Percentiles rank a stretch among this genome's conserved stretches.
phyloP scores from a whole-genome alignment of 2,797 vertebrate species.

The Artibeus jamaicensis region DNA sequence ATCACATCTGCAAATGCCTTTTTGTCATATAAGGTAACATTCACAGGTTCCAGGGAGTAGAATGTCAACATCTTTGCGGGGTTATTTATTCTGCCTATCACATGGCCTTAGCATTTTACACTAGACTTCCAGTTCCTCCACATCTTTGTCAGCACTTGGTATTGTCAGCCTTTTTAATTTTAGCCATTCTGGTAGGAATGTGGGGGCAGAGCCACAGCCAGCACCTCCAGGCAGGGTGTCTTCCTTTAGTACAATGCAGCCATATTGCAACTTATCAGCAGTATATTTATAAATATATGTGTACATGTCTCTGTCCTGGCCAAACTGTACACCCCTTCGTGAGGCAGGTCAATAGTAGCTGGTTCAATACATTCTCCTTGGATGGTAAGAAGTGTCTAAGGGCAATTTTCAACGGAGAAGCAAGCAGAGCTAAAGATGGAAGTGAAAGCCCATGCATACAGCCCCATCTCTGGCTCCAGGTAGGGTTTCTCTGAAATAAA shows the following conservation, averaged over 20 bases:
- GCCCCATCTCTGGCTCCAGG: background rate
- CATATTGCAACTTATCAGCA: background rate
- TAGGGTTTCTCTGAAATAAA: constrained; percentile 26
- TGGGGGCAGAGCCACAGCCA: background rate
- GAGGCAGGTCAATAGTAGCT: background rate
- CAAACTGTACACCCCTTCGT: background rate
- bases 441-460: background rate
- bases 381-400: background rate
- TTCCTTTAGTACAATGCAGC: background rate
- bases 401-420: constrained; percentile 10
- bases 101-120: background rate
- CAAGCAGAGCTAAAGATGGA: constrained; percentile 10
- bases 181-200: background rate
- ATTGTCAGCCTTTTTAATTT: constrained; percentile 10
- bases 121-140: constrained; percentile 25
- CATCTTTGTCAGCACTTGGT: background rate
- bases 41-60: background rate
- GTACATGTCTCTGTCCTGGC: background rate
- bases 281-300: constrained; percentile 10
- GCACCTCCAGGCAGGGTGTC: background rate
- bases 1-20: background rate
- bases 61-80: background rate
- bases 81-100: background rate
- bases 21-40: background rate
- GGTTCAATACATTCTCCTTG: background rate